Percentiles rank a stretch among this genome's conserved stretches.
These are phyloP conservation scores for Periplaneta americana DNA, from an alignment of 1,140 invertebrate species.

Conservation along the genomic window DNA sequence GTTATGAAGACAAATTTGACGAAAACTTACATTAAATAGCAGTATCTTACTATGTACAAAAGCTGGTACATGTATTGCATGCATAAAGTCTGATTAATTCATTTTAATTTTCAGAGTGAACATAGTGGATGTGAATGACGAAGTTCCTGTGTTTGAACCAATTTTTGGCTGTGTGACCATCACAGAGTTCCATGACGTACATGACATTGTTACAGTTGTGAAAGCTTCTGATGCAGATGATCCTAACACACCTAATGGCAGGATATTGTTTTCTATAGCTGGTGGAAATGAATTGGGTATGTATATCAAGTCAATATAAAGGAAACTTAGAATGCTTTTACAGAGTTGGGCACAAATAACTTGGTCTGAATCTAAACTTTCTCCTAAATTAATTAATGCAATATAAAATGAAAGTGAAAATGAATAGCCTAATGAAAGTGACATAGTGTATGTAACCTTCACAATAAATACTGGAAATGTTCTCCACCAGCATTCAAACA, in stretches of 20 bases:
- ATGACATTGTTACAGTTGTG: slow-evolving; percentile 66
- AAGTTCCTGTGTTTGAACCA: slow-evolving; percentile 64
- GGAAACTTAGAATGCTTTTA: too few species aligned
- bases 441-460: too few species aligned
- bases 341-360: too few species aligned
- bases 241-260: slow-evolving; percentile 68
- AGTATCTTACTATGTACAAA: neutral
- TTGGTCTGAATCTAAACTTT: too few species aligned
- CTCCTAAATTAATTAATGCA: too few species aligned
- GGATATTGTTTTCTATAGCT: slow-evolving; percentile 63
- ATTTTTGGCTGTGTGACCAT: slow-evolving; percentile 61
- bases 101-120: slow-evolving; percentile 41
- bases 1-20: too few species aligned
- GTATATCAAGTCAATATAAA: too few species aligned
- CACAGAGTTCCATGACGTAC: slow-evolving; percentile 82
- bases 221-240: slow-evolving; percentile 80
- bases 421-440: too few species aligned
- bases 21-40: too few species aligned
- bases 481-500: too few species aligned
- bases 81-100: neutral
- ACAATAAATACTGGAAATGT: too few species aligned
- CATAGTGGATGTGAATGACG: slow-evolving; percentile 82
- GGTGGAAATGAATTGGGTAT: slow-evolving; percentile 70
- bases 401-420: too few species aligned
- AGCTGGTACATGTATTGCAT: neutral